Percentiles rank a stretch among this genome's conserved stretches.
These are phyloP conservation scores for Mesocricetus auratus DNA, from an alignment of 2,113 vertebrate genomes.

Conservation along the genomic window DNA sequence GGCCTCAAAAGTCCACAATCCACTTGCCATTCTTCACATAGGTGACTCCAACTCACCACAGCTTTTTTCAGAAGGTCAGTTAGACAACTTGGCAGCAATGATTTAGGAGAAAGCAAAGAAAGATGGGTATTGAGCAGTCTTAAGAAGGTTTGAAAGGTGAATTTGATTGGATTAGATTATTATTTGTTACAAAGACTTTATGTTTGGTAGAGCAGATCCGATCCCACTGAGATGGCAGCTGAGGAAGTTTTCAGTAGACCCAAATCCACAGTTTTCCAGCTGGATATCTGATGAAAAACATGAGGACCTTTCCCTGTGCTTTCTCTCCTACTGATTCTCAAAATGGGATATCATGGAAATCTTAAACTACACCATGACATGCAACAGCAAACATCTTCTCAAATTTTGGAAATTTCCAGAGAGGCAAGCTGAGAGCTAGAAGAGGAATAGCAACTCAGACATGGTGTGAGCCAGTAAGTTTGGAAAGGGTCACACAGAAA, in stretches of 20 bases:
- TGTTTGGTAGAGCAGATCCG: background rate
- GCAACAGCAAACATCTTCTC: background rate
- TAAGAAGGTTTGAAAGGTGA: background rate
- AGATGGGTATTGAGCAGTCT: background rate
- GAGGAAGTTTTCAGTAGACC: background rate
- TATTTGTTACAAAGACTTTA: background rate
- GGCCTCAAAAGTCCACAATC: background rate
- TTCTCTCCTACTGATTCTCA: conserved; percentile 5
- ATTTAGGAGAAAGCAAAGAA: background rate
- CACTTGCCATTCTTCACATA: background rate
- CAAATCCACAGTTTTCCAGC: background rate
- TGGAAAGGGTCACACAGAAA: background rate
- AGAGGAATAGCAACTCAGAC: background rate
- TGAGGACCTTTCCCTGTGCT: background rate
- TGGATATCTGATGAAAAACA: conserved; percentile 29
- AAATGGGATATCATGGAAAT: conserved; percentile 6
- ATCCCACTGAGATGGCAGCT: background rate
- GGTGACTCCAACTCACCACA: background rate
- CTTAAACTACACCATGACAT: background rate
- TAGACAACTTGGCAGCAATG: background rate
- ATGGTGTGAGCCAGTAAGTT: background rate
- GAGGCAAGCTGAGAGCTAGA: background rate
- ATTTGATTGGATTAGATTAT: background rate
- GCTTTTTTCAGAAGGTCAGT: background rate
- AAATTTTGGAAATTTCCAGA: conserved; percentile 23